Percentiles rank a stretch among this genome's conserved stretches.
phyloP scores from a whole-genome alignment of 2,113 vertebrate species.

The Eulemur macaco region DNA sequence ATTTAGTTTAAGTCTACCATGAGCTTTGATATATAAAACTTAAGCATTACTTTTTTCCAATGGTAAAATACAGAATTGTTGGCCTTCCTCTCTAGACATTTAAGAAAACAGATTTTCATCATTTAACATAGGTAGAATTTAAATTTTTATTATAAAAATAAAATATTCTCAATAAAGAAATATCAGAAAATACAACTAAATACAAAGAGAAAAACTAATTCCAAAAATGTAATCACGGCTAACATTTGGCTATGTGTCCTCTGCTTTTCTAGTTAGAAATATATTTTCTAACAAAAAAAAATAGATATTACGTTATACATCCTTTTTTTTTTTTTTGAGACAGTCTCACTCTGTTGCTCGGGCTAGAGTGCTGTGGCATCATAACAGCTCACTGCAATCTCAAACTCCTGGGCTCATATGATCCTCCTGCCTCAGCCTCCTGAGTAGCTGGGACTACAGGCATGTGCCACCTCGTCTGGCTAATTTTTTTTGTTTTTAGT shows the following conservation, averaged over 20 bases:
- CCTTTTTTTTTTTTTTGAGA: background rate
- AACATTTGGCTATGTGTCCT: background rate
- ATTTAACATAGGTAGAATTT: background rate
- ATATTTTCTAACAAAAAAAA: background rate
- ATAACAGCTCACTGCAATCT: too few species aligned
- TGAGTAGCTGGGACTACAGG: too few species aligned
- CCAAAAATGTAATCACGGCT: background rate
- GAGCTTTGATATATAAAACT: background rate
- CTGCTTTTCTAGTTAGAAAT: background rate
- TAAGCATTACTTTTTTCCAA: background rate
- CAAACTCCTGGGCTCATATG: too few species aligned
- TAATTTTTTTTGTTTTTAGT: too few species aligned
- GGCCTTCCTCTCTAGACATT: background rate
- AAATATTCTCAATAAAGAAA: background rate
- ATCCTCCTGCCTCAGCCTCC: too few species aligned
- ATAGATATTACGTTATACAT: background rate
- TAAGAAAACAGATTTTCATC: background rate
- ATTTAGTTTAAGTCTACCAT: background rate
- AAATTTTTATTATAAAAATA: conserved; percentile 33
- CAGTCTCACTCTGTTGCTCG: too few species aligned
- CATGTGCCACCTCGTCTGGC: too few species aligned
- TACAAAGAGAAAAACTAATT: conserved; percentile 18
- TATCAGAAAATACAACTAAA: conserved; percentile 11
- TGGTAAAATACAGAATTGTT: background rate
- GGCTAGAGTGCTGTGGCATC: too few species aligned